phyloP scores from a whole-genome alignment of 2,888 invertebrate genomes.

The Pyrochroa serraticornis region DNA sequence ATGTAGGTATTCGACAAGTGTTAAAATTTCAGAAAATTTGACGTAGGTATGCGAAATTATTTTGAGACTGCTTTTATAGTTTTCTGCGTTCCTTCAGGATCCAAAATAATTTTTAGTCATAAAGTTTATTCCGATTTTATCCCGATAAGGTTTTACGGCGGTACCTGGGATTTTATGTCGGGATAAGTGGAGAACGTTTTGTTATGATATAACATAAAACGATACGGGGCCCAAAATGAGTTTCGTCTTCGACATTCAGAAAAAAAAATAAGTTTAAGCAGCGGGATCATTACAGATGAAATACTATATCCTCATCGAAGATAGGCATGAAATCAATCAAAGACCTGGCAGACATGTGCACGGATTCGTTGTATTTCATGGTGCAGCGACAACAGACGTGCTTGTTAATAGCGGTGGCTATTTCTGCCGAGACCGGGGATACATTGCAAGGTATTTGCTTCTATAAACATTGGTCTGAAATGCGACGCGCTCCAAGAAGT shows the following conservation, averaged over 20 bases:
- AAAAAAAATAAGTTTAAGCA: not conserved
- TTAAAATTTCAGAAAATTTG: not conserved
- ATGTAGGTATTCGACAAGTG: constrained; percentile 8
- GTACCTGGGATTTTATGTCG: no score
- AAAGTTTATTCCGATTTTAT: no score
- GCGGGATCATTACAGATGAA: constrained; percentile 9
- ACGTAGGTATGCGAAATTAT: not conserved
- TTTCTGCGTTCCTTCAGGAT: no score
- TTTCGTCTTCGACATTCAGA: no score
- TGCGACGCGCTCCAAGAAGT: constrained; percentile 39
- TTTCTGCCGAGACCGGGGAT: constrained; percentile 40
- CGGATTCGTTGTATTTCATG: constrained; percentile 18
- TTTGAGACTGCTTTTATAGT: not conserved
- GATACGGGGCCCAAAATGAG: no score
- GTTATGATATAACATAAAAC: no score
- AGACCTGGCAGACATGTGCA: constrained; percentile 19
- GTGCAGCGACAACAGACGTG: constrained; percentile 22
- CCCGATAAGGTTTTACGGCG: no score
- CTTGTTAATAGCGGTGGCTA: constrained; percentile 40
- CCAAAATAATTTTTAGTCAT: no score
- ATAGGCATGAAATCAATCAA: constrained; percentile 25
- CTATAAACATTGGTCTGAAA: constrained; percentile 39
- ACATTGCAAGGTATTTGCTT: constrained; percentile 42
- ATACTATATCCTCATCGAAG: constrained; percentile 3
- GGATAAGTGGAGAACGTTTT: no score